A percentile compares a stretch with the other conserved stretches of the same genome.
Evolutionary conservation across 2,888 invertebrate genomes (phyloP).

Genomic region (Athripsodes cinereus): DNA sequence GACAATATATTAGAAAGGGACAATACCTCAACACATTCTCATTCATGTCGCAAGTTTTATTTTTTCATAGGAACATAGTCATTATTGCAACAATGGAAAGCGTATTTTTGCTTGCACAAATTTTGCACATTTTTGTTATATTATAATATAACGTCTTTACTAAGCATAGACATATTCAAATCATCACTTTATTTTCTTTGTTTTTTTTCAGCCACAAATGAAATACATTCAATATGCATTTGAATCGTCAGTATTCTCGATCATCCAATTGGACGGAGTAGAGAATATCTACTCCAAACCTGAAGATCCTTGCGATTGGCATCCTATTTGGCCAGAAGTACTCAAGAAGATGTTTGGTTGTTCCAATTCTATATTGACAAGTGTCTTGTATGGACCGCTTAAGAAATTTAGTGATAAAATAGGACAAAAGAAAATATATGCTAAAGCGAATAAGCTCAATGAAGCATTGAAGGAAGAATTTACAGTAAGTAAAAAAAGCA

Average conservation of each 20-base stretch:
- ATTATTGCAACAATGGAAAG: too few relatives aligned
- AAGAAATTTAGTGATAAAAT: constrained; percentile 55
- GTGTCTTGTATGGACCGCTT: constrained; percentile 56
- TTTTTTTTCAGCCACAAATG: constrained; percentile 49
- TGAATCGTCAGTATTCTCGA: constrained; percentile 53
- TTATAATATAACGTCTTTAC: too few relatives aligned
- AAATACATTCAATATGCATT: constrained; percentile 59
- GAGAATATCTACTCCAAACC: constrained; percentile 59
- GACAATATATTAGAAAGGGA: too few relatives aligned
- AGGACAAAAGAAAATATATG: constrained; percentile 49
- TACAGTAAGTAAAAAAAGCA: constrained; percentile 42
- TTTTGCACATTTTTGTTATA: too few relatives aligned
- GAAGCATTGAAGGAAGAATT: constrained; percentile 56
- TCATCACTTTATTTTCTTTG: neutral
- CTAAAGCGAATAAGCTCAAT: constrained; percentile 36
- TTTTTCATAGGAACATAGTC: too few relatives aligned
- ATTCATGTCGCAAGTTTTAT: too few relatives aligned
- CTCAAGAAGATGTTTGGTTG: constrained; percentile 56
- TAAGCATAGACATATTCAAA: too few relatives aligned
- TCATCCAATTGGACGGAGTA: constrained; percentile 57
- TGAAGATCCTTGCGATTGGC: constrained; percentile 54
- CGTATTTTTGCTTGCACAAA: too few relatives aligned
- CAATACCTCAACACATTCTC: too few relatives aligned
- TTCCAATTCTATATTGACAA: constrained; percentile 62
- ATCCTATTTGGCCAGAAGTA: constrained; percentile 57